phyloP scores from a whole-genome alignment of 2,797 vertebrate species.

The Knipowitschia caucasica region DNA sequence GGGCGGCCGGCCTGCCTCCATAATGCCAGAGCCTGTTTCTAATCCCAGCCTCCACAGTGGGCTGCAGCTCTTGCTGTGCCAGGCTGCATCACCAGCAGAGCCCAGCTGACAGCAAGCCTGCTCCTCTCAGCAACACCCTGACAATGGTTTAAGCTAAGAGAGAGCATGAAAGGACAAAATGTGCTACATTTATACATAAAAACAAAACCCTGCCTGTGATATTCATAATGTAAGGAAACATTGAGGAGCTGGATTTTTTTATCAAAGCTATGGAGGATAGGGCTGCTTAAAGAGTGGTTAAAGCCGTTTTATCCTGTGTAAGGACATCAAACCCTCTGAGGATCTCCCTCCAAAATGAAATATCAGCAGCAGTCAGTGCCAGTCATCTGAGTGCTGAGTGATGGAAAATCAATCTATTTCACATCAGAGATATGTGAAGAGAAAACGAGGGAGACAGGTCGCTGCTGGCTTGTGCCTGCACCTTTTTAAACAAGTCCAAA shows the following conservation, averaged over 20 bases:
- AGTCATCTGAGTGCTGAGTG: slow-evolving; percentile 69
- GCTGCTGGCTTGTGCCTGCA: slow-evolving; percentile 35
- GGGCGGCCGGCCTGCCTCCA: slow-evolving; percentile 57
- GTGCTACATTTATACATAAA: slow-evolving; percentile 12
- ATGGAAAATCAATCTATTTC: slow-evolving; percentile 81
- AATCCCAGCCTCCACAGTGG: slow-evolving; percentile 70
- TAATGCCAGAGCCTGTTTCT: slow-evolving; percentile 68
- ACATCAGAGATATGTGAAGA: slow-evolving; percentile 66
- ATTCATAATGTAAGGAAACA: slow-evolving; percentile 18
- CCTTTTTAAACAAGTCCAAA: slow-evolving; percentile 36
- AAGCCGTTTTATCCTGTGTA: slow-evolving; percentile 73
- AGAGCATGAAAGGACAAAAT: slow-evolving; percentile 9
- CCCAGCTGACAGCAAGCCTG: slow-evolving; percentile 65
- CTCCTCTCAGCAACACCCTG: slow-evolving; percentile 45
- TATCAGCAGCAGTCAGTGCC: slow-evolving; percentile 75
- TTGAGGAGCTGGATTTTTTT: slow-evolving; percentile 16
- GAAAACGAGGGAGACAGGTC: slow-evolving; percentile 49
- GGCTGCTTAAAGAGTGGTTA: slow-evolving; percentile 54
- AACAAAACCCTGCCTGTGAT: slow-evolving; percentile 14
- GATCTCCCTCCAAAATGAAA: slow-evolving; percentile 70
- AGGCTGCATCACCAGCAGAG: slow-evolving; percentile 65
- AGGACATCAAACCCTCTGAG: slow-evolving; percentile 64
- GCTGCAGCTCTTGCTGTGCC: slow-evolving; percentile 62
- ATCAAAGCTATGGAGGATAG: slow-evolving; percentile 22
- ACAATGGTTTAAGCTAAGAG: slow-evolving; percentile 37